Evolutionary conservation across 2,888 invertebrate species (phyloP).

Genomic region (Brachynemurus nebulosus): DNA sequence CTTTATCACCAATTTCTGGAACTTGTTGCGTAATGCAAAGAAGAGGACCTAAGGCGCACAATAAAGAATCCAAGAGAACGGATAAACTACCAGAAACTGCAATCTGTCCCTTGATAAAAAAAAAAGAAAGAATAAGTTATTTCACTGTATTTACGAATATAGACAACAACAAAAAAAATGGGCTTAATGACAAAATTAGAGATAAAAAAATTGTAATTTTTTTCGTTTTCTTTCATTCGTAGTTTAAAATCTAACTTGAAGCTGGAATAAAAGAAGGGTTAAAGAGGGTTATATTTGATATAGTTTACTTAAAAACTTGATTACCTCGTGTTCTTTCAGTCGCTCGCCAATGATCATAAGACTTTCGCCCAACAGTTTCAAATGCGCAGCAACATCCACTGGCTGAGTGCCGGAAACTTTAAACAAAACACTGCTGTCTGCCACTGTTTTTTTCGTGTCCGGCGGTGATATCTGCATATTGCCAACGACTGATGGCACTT

Average conservation of each 20-base stretch:
- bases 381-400: conserved; percentile 83
- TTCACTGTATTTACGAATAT: background rate
- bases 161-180: background rate
- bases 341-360: conserved; percentile 86
- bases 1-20: conserved; percentile 55
- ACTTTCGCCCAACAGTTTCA: conserved; percentile 84
- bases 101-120: conserved; percentile 60
- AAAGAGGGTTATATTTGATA: no score
- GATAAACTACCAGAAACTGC: conserved; percentile 91
- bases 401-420: conserved; percentile 63
- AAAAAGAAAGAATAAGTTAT: background rate
- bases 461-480: conserved; percentile 26
- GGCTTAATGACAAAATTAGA: background rate
- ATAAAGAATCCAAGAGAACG: conserved; percentile 78
- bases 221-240: background rate
- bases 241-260: background rate
- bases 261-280: no score
- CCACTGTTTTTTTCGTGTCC: conserved; percentile 23
- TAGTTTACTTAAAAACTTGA: background rate
- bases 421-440: conserved; percentile 30
- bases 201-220: background rate
- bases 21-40: conserved; percentile 74
- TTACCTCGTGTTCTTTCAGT: conserved; percentile 80
- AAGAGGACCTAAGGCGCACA: conserved; percentile 83
- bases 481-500: conserved; percentile 23